These are phyloP conservation scores for Lepidurus apus DNA, from an alignment of 1,140 invertebrate genomes.

Conservation along the genomic window DNA sequence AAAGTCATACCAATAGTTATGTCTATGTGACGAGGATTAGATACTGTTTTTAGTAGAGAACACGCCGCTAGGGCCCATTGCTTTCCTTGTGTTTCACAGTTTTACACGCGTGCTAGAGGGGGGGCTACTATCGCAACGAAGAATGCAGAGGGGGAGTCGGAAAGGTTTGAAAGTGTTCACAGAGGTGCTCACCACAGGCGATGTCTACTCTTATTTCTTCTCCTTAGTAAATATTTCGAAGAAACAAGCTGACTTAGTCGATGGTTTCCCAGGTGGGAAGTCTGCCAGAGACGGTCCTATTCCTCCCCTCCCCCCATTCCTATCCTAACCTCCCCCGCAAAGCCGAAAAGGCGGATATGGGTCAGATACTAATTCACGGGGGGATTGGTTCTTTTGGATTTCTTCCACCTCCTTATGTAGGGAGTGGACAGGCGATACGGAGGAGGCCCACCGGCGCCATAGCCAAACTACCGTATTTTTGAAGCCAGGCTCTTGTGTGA, in stretches of 20 bases:
- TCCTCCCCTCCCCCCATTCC: not conserved
- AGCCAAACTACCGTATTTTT: not conserved
- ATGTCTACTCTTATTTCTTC: not conserved
- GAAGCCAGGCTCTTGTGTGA: not conserved
- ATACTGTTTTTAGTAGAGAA: no score
- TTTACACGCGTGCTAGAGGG: not conserved
- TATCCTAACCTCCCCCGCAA: not conserved
- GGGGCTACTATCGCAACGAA: not conserved
- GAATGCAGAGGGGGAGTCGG: no score
- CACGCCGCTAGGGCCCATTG: not conserved
- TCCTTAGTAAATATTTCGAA: not conserved
- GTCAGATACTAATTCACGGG: not conserved
- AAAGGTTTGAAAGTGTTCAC: not conserved
- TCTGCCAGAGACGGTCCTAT: not conserved
- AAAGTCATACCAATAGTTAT: no score
- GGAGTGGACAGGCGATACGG: conserved; percentile 14
- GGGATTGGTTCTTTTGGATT: not conserved
- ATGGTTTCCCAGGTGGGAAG: conserved; percentile 3
- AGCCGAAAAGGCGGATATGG: not conserved
- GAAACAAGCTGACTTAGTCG: not conserved
- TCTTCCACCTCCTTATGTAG: conserved; percentile 14
- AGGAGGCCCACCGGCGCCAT: not conserved
- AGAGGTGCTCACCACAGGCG: not conserved
- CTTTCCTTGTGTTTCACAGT: not conserved
- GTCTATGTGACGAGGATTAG: no score